These are phyloP conservation scores for Perccottus glenii DNA, from an alignment of 2,113 vertebrate genomes.

Conservation along the genomic window DNA sequence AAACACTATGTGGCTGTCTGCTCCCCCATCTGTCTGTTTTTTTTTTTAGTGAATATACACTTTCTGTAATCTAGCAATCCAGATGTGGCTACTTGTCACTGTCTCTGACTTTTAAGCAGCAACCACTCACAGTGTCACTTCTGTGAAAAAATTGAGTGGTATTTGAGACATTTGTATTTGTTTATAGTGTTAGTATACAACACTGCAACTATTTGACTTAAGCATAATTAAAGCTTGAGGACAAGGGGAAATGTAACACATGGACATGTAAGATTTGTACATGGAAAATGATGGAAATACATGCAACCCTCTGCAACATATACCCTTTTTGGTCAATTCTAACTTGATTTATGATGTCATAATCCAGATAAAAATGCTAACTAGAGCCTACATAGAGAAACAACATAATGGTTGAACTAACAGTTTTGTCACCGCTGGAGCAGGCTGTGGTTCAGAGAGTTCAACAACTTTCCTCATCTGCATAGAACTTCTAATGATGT, in stretches of 20 bases:
- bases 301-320: background rate
- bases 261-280: too few species aligned
- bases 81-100: constrained; percentile 18
- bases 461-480: constrained; percentile 37
- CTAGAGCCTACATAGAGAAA: constrained; percentile 36
- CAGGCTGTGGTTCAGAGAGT: constrained; percentile 51
- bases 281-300: background rate
- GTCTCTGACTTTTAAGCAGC: constrained; percentile 7
- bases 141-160: constrained; percentile 9
- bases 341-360: constrained; percentile 58
- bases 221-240: constrained; percentile 24
- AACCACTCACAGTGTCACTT: constrained; percentile 44
- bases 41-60: constrained; percentile 6
- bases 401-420: constrained; percentile 42
- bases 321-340: background rate
- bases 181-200: constrained; percentile 24
- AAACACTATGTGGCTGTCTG: constrained; percentile 14
- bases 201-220: background rate
- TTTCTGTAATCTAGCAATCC: background rate
- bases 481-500: background rate
- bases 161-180: constrained; percentile 31
- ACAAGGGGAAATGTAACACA: background rate
- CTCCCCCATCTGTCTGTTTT: constrained; percentile 24
- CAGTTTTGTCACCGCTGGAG: constrained; percentile 34
- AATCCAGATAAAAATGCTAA: constrained; percentile 44